phyloP scores from a whole-genome alignment of 2,113 vertebrate genomes.

The Phaetusa simplex region DNA sequence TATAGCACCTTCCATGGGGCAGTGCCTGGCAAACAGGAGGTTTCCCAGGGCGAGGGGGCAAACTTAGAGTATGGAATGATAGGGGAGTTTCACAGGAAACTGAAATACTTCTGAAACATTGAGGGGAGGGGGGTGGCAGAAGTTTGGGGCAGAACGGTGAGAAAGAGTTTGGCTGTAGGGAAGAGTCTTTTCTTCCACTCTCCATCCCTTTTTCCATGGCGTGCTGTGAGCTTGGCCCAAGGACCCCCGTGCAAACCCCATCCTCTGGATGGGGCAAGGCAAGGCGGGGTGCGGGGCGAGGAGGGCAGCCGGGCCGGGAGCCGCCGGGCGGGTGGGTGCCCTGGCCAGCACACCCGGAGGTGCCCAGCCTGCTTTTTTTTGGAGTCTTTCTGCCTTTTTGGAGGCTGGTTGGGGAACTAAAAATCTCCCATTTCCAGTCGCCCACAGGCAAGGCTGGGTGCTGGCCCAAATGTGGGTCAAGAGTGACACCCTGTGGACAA shows the following conservation, averaged over 20 bases:
- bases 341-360: background rate
- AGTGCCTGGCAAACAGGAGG: background rate
- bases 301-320: background rate
- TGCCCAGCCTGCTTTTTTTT: background rate
- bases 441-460: background rate
- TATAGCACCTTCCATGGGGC: background rate
- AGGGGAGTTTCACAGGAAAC: background rate
- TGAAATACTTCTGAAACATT: background rate
- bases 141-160: background rate
- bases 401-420: background rate
- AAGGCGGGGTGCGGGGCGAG: rapidly evolving
- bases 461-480: constrained; percentile 66
- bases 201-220: background rate
- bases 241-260: rapidly evolving
- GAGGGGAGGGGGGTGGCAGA: background rate
- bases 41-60: background rate
- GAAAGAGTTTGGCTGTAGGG: background rate
- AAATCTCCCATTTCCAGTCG: background rate
- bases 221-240: background rate
- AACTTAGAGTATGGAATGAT: background rate
- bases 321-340: background rate
- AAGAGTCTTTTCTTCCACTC: background rate
- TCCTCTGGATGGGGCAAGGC: too few species aligned
- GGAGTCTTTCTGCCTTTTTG: background rate
- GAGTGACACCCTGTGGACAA: constrained; percentile 81